Evolutionary conservation across 2,113 vertebrate genomes (phyloP).

Genomic region (Leiothrix lutea): DNA sequence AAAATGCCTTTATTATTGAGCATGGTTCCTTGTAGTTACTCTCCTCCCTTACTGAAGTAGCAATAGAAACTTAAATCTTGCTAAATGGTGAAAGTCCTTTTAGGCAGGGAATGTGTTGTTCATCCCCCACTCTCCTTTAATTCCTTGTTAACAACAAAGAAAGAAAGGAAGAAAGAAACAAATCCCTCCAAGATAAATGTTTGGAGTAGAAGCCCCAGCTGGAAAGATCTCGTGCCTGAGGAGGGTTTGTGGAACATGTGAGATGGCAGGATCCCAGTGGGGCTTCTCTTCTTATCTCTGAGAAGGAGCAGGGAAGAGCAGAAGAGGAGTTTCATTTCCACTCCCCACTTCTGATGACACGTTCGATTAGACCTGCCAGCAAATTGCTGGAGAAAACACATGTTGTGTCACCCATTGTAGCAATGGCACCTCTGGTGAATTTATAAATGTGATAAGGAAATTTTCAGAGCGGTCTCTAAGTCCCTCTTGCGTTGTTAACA

Average conservation of each 20-base stretch:
- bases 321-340: neutral
- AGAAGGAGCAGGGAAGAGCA: neutral
- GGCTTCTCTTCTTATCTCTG: neutral
- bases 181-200: neutral
- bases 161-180: neutral
- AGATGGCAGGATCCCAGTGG: neutral
- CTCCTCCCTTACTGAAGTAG: neutral
- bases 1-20: neutral
- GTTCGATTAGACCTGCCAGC: neutral
- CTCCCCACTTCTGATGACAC: neutral
- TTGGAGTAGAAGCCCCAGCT: neutral
- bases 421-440: neutral
- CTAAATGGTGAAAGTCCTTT: neutral
- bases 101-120: neutral
- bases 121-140: neutral
- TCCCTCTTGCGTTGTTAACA: slow-evolving; percentile 1
- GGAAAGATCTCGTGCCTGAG: neutral
- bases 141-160: neutral
- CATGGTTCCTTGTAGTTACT: rapidly evolving
- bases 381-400: neutral
- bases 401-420: neutral
- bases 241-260: neutral
- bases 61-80: neutral
- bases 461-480: neutral
- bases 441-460: neutral